A percentile compares a stretch with the other conserved stretches of the same genome.
Evolutionary conservation across 2,797 vertebrate genomes (phyloP).

Genomic region (Nannoperca australis): DNA sequence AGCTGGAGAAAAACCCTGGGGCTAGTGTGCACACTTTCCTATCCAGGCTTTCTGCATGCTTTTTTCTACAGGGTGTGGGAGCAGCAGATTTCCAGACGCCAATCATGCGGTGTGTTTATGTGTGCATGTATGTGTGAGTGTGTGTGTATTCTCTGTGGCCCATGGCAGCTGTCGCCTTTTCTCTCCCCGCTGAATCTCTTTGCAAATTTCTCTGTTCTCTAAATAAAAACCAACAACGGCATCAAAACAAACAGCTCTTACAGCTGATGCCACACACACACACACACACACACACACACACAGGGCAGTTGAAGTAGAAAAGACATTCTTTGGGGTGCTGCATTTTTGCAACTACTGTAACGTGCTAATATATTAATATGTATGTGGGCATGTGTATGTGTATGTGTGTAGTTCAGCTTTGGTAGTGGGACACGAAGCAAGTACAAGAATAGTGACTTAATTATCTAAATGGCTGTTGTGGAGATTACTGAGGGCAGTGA

Average conservation of each 20-base stretch:
- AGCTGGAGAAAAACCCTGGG: conserved; percentile 59
- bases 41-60: conserved; percentile 38
- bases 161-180: conserved; percentile 75
- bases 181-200: conserved; percentile 62
- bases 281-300: background rate
- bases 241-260: conserved; percentile 71
- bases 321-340: conserved; percentile 5
- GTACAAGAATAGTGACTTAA: conserved; percentile 79
- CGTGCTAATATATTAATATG: conserved; percentile 6
- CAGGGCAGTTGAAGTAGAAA: background rate
- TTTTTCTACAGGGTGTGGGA: conserved; percentile 22
- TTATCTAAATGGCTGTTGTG: conserved; percentile 79
- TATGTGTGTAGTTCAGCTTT: conserved; percentile 22
- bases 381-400: background rate
- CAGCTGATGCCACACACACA: conserved; percentile 35
- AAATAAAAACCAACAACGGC: conserved; percentile 73
- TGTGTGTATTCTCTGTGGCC: conserved; percentile 66
- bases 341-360: conserved; percentile 19
- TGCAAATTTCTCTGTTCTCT: conserved; percentile 60
- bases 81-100: conserved; percentile 62
- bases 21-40: conserved; percentile 34
- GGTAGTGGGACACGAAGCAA: conserved; percentile 39
- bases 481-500: conserved; percentile 74
- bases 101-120: conserved; percentile 43
- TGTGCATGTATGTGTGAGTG: conserved; percentile 12